Conservation (phyloP, 2,113 vertebrate genomes). For the Anoplopoma fimbria region DNA sequence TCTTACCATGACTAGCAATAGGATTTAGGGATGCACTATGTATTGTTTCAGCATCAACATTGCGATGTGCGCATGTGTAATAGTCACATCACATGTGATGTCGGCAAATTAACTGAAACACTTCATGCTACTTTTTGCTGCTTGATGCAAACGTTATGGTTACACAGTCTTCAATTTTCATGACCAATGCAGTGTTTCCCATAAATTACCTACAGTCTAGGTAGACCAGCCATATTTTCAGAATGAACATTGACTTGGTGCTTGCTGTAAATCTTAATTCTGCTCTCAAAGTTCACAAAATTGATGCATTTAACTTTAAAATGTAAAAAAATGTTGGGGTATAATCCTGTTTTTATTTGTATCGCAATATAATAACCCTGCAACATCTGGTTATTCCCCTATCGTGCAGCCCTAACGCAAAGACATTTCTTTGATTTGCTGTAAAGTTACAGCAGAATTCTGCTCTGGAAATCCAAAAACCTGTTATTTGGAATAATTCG, state of each 20-base stretch:
- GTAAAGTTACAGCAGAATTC: background rate
- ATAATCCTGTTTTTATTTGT: background rate
- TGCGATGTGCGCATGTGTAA: background rate
- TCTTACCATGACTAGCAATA: background rate
- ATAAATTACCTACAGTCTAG: background rate
- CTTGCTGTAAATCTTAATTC: too few relatives aligned
- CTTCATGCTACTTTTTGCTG: background rate
- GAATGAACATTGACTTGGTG: too few relatives aligned
- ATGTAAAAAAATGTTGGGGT: background rate
- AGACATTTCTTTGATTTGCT: background rate
- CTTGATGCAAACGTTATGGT: background rate
- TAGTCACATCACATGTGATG: background rate
- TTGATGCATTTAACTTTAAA: too few relatives aligned
- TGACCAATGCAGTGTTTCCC: background rate
- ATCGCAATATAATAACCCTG: background rate
- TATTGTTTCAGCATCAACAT: background rate
- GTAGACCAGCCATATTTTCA: too few relatives aligned
- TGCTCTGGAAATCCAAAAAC: constrained; percentile 1
- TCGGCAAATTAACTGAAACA: background rate
- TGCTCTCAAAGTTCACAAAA: too few relatives aligned
- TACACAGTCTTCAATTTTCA: background rate
- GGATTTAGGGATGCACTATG: background rate
- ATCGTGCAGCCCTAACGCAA: background rate
- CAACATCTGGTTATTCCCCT: background rate
- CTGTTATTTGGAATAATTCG: too few relatives aligned